phyloP scores from a whole-genome alignment of 2,113 vertebrate genomes.

The Toxotes jaculatrix region DNA sequence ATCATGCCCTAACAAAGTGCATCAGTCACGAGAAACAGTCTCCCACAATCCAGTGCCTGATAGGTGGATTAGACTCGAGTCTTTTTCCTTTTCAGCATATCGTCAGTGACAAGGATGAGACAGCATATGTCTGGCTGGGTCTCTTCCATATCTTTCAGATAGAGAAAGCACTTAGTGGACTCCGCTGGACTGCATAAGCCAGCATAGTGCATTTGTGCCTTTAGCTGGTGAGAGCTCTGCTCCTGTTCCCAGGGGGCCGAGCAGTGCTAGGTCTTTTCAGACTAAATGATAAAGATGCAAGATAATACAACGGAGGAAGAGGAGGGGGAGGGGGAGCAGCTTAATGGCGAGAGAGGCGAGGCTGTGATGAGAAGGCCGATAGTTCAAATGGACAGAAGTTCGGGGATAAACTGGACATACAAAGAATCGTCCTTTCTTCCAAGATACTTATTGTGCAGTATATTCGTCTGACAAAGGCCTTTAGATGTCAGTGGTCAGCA shows the following conservation, averaged over 20 bases:
- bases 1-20: slow-evolving; percentile 30
- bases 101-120: slow-evolving; percentile 63
- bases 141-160: slow-evolving; percentile 56
- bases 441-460: not conserved
- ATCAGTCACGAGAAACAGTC: slow-evolving; percentile 23
- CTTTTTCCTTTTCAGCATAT: slow-evolving; percentile 42
- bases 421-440: slow-evolving; percentile 9
- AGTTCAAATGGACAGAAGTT: slow-evolving; percentile 38
- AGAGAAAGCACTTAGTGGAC: slow-evolving; percentile 75
- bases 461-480: not conserved
- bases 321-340: not conserved
- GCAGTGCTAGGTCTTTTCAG: slow-evolving; percentile 59
- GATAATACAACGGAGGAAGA: slow-evolving; percentile 44
- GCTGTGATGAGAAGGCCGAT: slow-evolving; percentile 36
- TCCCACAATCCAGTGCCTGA: slow-evolving; percentile 31
- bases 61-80: slow-evolving; percentile 36
- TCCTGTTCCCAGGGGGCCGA: slow-evolving; percentile 53
- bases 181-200: slow-evolving; percentile 48
- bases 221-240: slow-evolving; percentile 56
- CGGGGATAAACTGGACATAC: slow-evolving; percentile 15
- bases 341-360: slow-evolving; percentile 48
- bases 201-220: slow-evolving; percentile 61
- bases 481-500: slow-evolving; percentile 12
- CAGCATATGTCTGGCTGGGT: slow-evolving; percentile 60
- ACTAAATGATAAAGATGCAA: slow-evolving; percentile 66